Base-by-base conservation (phyloP, 2,888 invertebrate species). In the Chymomyza caudatula region DNA sequence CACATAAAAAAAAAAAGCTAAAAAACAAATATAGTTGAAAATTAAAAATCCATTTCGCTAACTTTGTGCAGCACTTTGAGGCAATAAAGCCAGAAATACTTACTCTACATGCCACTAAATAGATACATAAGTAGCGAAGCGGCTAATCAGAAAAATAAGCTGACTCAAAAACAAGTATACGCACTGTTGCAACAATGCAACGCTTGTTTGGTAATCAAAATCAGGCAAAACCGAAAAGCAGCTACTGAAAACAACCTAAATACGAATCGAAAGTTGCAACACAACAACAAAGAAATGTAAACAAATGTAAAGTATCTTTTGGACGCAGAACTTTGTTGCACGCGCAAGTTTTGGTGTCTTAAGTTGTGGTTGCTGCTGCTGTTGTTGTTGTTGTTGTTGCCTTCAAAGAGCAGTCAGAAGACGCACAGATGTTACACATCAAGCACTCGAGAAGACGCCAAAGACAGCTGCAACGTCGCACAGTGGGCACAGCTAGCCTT, bases 21-120 rank as follows among this genome's bases (percentile, higher is more conserved):
- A n/a, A n/a, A n/a, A n/a, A n/a, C n/a, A n/a, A n/a, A 71, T 78
- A 82, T 81, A 81, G 81, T 86, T 81, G 79, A 65, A 78, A 85
- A 80, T 80, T 84, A 75, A 84, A 80, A 84, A 86, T 80, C 82
- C 80, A 80, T 86, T 84, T 80, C 59, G 69, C 65, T 20, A 51
- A n/a, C 37, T 37, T 37, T 37, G 37, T n/a, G n/a, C n/a, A n/a
- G n/a, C n/a, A n/a, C n/a, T n/a, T n/a, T n/a, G n/a, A n/a, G n/a
- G 5, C 37, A 37, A 47, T 47, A 47, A 47, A 47, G n/a, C 37
- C 37, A 47, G 19, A 47, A 47, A 47, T 47, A 17, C 47, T 49
- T 6, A 17, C 17, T n/a, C 49, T 13, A 49, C 19, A 3, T 17
- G 43, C 43, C 11, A 37, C 29, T 37, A 11, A 37, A 37, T 8